These are phyloP conservation scores for Dryas iulia DNA, from an alignment of 1,140 invertebrate species.

Conservation along the genomic window DNA sequence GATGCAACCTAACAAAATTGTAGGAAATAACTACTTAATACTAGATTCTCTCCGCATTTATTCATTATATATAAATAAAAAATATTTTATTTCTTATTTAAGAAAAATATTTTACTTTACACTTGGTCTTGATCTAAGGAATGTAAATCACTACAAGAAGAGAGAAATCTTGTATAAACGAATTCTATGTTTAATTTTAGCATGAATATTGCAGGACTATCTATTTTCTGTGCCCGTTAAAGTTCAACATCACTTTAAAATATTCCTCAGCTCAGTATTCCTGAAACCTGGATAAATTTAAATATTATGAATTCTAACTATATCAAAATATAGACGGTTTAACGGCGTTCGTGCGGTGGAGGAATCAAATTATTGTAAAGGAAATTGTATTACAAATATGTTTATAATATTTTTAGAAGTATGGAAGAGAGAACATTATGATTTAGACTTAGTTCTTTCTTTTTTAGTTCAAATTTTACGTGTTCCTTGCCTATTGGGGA, in stretches of 20 bases:
- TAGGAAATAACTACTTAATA: no score
- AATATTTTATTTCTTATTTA: not conserved
- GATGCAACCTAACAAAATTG: no score
- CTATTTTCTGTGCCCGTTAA: constrained; percentile 18
- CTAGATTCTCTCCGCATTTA: no score
- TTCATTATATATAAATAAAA: no score
- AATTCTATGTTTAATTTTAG: not conserved
- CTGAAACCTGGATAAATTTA: constrained; percentile 23
- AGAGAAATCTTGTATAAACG: constrained; percentile 8
- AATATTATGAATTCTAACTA: constrained; percentile 21
- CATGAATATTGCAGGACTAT: constrained; percentile 19
- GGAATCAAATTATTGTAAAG: not conserved
- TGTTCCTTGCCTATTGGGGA: no score
- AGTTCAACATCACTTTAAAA: constrained; percentile 26
- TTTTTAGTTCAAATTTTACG: no score
- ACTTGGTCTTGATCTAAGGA: not conserved
- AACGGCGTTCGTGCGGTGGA: not conserved
- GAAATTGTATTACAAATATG: not conserved
- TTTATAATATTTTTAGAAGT: no score
- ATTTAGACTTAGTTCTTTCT: no score
- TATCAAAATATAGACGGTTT: constrained; percentile 20
- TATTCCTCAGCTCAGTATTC: constrained; percentile 18
- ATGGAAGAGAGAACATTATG: no score
- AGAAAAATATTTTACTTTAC: not conserved
- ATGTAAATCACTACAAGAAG: not conserved